Percentiles rank a stretch among this genome's conserved stretches.
phyloP scores from a whole-genome alignment of 2,888 invertebrate species.

The Toxonevra muliebris region DNA sequence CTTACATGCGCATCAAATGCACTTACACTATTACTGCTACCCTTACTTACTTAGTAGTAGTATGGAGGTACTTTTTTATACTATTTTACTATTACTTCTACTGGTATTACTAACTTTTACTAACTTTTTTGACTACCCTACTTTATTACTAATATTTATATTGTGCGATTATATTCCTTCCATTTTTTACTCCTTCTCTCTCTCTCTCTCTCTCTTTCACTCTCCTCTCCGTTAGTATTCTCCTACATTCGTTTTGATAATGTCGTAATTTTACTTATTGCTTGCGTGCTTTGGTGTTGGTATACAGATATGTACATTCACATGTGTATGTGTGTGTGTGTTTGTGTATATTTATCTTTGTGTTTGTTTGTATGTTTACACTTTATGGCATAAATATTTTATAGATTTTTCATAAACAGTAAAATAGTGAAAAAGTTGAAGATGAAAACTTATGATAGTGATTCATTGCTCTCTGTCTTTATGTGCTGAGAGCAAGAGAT shows the following conservation, averaged over 20 bases:
- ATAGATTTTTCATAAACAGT: slow-evolving; percentile 34
- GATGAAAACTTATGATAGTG: neutral
- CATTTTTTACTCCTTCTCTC: neutral
- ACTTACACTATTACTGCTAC: neutral
- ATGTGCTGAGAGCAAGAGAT: neutral
- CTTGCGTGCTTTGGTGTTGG: neutral
- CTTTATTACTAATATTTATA: slow-evolving; percentile 30
- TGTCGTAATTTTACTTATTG: neutral
- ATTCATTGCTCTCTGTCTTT: neutral
- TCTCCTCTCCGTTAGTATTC: neutral
- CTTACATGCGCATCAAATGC: neutral
- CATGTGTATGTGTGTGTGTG: neutral
- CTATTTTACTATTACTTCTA: neutral
- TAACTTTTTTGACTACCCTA: neutral
- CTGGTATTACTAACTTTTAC: neutral
- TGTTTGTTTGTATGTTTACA: neutral
- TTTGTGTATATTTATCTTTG: slow-evolving; percentile 1
- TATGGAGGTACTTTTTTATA: neutral
- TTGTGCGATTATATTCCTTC: slow-evolving; percentile 7
- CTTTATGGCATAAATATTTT: slow-evolving; percentile 38
- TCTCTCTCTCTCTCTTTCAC: neutral
- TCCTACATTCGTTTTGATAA: no score
- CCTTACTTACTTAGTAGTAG: neutral
- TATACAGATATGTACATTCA: neutral
- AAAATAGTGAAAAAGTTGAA: neutral